These are phyloP conservation scores for Phylloscopus trochiloides DNA, from an alignment of 2,113 vertebrate species.

Conservation along the genomic window DNA sequence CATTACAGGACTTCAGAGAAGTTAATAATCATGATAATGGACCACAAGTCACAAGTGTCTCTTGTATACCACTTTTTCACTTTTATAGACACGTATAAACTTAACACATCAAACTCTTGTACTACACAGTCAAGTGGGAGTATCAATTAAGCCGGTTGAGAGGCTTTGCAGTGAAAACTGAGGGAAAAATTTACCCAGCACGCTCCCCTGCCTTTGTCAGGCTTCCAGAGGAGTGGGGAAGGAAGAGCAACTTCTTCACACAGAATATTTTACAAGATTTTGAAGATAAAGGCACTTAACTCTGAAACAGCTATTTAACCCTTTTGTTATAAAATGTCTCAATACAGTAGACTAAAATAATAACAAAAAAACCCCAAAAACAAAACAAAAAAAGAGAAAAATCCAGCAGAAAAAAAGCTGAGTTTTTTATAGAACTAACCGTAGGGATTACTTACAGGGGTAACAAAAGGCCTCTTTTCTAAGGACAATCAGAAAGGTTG, in stretches of 20 bases:
- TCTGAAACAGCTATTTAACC: neutral
- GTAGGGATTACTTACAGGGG: neutral
- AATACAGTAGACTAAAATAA: neutral
- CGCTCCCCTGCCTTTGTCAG: neutral
- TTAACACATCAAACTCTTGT: slow-evolving; percentile 7
- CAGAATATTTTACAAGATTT: neutral
- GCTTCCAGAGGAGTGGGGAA: neutral
- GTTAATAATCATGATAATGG: slow-evolving; percentile 56
- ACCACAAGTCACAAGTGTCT: neutral
- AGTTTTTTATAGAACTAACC: neutral
- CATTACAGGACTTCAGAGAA: slow-evolving; percentile 9
- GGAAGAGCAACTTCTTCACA: neutral
- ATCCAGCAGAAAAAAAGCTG: neutral
- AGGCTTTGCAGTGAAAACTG: neutral
- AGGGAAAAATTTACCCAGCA: neutral
- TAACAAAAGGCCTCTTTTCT: neutral
- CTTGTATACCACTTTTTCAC: slow-evolving; percentile 43
- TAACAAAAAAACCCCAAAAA: neutral
- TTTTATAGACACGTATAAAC: slow-evolving; percentile 41
- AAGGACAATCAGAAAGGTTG: neutral
- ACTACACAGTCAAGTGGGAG: neutral
- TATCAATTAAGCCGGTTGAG: neutral
- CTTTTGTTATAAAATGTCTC: neutral
- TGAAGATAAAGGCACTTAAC: neutral
- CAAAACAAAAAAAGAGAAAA: no score